Evolutionary conservation across 2,797 vertebrate genomes (phyloP).

Genomic region (Ptychobarbus kaznakovi): DNA sequence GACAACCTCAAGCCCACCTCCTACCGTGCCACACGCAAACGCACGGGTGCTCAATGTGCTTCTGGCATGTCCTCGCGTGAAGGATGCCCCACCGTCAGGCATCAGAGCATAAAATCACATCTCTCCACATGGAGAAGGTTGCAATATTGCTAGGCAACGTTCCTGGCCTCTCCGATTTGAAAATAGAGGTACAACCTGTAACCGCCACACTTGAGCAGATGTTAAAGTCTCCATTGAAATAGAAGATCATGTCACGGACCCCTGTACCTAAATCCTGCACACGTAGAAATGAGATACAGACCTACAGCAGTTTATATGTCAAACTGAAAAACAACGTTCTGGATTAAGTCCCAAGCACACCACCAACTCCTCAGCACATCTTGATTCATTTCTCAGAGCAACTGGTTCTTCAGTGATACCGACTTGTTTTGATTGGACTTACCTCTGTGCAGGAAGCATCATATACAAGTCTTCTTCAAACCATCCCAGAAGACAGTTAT

Average conservation of each 20-base stretch:
- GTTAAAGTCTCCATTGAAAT: constrained; percentile 38
- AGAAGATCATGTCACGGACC: constrained; percentile 45
- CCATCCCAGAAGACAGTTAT: constrained; percentile 68
- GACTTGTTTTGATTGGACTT: constrained; percentile 70
- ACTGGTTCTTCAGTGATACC: constrained; percentile 6
- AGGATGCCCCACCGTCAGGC: constrained; percentile 35
- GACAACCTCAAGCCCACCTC: constrained; percentile 1
- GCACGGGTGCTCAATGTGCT: constrained; percentile 30
- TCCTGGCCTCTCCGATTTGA: constrained; percentile 17
- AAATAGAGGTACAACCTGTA: constrained; percentile 35
- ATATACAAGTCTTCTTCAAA: constrained; percentile 75
- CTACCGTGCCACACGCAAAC: constrained; percentile 12
- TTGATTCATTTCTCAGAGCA: constrained; percentile 40
- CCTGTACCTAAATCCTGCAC: constrained; percentile 46
- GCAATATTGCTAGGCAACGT: constrained; percentile 58
- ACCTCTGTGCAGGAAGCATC: constrained; percentile 79
- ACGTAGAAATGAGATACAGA: constrained; percentile 6
- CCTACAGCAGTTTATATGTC: neutral
- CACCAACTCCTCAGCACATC: constrained; percentile 2
- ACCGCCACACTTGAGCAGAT: constrained; percentile 33
- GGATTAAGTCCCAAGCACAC: neutral
- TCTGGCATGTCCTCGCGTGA: constrained; percentile 10
- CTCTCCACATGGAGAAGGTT: constrained; percentile 44
- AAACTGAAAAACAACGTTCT: neutral
- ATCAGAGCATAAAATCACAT: constrained; percentile 52